Conservation (phyloP, 2,113 vertebrate genomes). For the Dunckerocampus dactyliophorus region DNA sequence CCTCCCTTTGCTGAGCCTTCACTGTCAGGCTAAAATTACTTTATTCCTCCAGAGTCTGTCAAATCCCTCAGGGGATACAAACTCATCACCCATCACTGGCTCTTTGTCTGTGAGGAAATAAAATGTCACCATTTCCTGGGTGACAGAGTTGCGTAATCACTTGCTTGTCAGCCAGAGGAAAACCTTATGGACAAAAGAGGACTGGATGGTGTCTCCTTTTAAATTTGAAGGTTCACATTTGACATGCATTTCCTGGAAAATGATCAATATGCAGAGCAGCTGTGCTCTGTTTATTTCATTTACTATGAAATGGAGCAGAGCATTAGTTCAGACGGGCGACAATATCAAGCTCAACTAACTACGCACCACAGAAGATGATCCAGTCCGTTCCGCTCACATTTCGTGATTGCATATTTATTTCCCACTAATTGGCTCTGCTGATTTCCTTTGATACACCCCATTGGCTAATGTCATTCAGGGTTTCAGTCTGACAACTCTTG, state of each 20-base stretch:
- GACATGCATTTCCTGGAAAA: not conserved
- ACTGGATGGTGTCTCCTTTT: not conserved
- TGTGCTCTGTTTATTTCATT: not conserved
- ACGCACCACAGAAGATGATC: not conserved
- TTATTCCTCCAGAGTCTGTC: conserved; percentile 71
- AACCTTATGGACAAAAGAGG: conserved; percentile 25
- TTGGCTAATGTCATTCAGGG: not conserved
- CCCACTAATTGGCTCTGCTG: not conserved
- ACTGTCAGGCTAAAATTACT: conserved; percentile 70
- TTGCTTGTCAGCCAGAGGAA: conserved; percentile 40
- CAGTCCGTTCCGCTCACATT: not conserved
- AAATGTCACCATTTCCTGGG: conserved; percentile 68
- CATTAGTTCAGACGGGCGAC: not conserved
- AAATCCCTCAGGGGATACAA: conserved; percentile 63
- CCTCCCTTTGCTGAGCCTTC: conserved; percentile 40
- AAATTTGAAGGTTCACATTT: not conserved
- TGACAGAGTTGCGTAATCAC: conserved; percentile 67
- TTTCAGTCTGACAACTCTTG: not conserved
- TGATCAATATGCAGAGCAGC: not conserved
- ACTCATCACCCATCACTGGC: conserved; percentile 69
- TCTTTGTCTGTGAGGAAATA: conserved; percentile 71
- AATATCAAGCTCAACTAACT: not conserved
- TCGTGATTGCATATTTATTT: conserved; percentile 1
- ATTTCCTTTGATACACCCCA: not conserved
- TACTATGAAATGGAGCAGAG: not conserved